Evolutionary conservation across 2,113 vertebrate genomes (phyloP).

Genomic region (Spea multiplicata): DNA sequence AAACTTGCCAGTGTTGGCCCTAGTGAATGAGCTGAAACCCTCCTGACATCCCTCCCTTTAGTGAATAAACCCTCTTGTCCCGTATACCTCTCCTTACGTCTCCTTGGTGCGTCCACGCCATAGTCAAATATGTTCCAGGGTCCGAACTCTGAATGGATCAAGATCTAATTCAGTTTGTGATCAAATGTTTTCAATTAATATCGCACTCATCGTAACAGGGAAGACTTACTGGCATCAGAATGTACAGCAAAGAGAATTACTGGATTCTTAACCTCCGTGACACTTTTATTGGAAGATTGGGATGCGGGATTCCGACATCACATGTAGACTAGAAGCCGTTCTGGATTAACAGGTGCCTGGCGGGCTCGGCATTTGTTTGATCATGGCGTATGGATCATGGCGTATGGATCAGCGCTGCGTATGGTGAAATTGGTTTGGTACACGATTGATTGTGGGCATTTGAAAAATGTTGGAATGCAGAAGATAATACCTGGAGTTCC

Average conservation of each 20-base stretch:
- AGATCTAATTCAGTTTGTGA: background rate
- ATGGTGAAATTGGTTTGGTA: slow-evolving; percentile 65
- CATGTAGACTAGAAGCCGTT: slow-evolving; percentile 57
- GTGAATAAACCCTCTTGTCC: no score
- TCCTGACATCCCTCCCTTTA: no score
- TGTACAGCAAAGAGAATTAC: slow-evolving; percentile 50
- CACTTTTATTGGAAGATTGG: slow-evolving; percentile 53
- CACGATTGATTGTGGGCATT: slow-evolving; percentile 66
- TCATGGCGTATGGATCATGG: slow-evolving; percentile 55
- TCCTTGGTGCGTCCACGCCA: no score
- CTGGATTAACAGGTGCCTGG: slow-evolving; percentile 66
- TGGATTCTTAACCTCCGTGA: slow-evolving; percentile 37
- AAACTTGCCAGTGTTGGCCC: no score
- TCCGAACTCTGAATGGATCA: background rate
- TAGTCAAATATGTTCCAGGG: background rate
- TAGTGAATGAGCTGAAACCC: no score
- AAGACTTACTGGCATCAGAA: background rate
- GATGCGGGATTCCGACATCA: slow-evolving; percentile 49
- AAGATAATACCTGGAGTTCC: slow-evolving; percentile 68
- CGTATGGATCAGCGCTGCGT: slow-evolving; percentile 61
- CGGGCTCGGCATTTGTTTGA: slow-evolving; percentile 51
- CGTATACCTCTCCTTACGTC: no score
- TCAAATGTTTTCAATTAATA: slow-evolving; percentile 1
- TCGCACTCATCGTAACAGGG: background rate
- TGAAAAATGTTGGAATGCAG: slow-evolving; percentile 61